Conservation (phyloP, 92 coral and sea anemone species). For the Porites rus region DNA sequence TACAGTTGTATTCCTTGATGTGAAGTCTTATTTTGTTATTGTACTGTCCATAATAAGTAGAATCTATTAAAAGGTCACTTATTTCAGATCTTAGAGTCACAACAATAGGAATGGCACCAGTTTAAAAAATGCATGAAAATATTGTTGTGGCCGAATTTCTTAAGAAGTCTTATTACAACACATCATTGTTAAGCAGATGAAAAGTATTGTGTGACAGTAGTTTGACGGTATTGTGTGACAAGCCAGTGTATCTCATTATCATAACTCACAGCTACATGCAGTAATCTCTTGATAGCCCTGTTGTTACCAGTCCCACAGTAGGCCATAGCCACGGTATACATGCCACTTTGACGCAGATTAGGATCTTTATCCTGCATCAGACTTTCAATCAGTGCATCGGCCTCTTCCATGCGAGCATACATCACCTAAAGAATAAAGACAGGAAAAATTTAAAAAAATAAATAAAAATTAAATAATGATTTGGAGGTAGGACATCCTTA, state of each 20-base stretch:
- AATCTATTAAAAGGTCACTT: no score
- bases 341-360: constrained; percentile 95
- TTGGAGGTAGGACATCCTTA: no score
- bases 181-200: background rate
- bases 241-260: background rate
- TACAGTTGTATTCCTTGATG: no score
- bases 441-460: background rate
- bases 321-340: constrained; percentile 99
- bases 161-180: no score
- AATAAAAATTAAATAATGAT: no score
- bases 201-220: background rate
- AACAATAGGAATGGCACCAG: no score
- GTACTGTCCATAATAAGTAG: no score
- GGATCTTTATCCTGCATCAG: constrained; percentile 94
- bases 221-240: background rate
- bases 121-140: no score
- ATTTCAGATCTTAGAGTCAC: no score
- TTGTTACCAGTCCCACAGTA: constrained; percentile 99
- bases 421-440: constrained; percentile 68
- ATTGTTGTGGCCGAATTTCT: no score
- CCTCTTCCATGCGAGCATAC: constrained; percentile 99
- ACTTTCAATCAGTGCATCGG: constrained; percentile 95
- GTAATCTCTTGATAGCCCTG: constrained; percentile 92
- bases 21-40: no score
- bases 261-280: constrained; percentile 95